These are phyloP conservation scores for Sanderia malayensis DNA, from an alignment of 30 jellyfish, hydroid and myxozoan genomes.

Conservation along the genomic window DNA sequence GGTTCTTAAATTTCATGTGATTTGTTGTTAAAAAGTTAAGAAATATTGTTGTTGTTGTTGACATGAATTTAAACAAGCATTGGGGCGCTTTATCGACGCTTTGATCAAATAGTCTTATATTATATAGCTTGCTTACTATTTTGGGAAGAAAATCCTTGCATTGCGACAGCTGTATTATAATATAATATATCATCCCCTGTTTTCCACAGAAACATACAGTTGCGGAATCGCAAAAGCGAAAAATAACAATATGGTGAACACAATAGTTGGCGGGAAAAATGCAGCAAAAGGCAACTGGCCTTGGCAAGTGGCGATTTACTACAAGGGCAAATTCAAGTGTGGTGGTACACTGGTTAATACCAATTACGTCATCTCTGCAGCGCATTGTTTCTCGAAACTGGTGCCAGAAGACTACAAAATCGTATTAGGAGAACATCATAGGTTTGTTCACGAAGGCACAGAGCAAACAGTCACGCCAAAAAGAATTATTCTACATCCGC, in stretches of 20 bases:
- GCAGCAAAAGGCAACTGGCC: slow-evolving; percentile 85
- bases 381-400: slow-evolving; percentile 63
- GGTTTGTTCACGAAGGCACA: slow-evolving; percentile 55
- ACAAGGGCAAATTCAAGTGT: slow-evolving; percentile 54
- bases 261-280: slow-evolving; percentile 55
- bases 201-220: slow-evolving; percentile 29
- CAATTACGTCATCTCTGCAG: slow-evolving; percentile 74
- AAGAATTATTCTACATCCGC: slow-evolving; percentile 54
- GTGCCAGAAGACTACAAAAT: slow-evolving; percentile 22
- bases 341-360: slow-evolving; percentile 79
- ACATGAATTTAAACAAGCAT: neutral
- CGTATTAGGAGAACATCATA: slow-evolving; percentile 74
- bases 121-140: neutral
- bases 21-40: neutral
- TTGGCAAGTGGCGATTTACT: slow-evolving; percentile 81
- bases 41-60: neutral
- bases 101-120: neutral
- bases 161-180: neutral
- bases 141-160: neutral
- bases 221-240: slow-evolving; percentile 67
- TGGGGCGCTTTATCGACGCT: too few species aligned
- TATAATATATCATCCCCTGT: too few species aligned
- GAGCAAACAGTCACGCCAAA: slow-evolving; percentile 48
- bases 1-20: too few species aligned
- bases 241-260: neutral